phyloP scores from a whole-genome alignment of 53 echinoderm and acorn worm genomes.

The Echinometra lucunter region DNA sequence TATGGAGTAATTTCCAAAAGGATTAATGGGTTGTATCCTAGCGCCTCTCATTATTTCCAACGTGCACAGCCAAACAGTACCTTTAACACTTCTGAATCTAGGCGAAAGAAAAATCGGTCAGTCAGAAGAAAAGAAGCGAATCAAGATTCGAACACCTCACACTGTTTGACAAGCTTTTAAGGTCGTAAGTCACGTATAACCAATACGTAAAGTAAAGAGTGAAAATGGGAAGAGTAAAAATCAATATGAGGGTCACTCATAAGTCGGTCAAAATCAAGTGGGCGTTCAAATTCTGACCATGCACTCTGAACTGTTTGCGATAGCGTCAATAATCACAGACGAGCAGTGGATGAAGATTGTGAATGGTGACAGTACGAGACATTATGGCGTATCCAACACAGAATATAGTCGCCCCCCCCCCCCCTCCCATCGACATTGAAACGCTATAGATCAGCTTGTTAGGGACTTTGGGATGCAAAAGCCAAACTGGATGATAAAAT shows the following conservation, averaged over 20 bases:
- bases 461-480: too few relatives aligned
- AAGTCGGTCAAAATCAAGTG: neutral
- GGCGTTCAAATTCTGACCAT: neutral
- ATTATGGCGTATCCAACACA: too few relatives aligned
- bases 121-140: neutral
- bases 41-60: neutral
- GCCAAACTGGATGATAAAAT: too few relatives aligned
- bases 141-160: neutral
- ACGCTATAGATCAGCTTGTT: too few relatives aligned
- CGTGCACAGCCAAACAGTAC: neutral
- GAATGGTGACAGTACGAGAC: too few relatives aligned
- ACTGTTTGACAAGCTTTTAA: constrained; percentile 13
- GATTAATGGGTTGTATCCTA: too few relatives aligned
- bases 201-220: neutral
- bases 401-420: too few relatives aligned
- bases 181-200: neutral
- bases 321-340: neutral
- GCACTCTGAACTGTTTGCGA: neutral
- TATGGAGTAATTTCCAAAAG: too few relatives aligned
- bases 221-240: neutral
- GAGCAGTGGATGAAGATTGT: too few relatives aligned
- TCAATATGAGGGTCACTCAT: neutral
- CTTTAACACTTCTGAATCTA: neutral
- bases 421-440: too few relatives aligned
- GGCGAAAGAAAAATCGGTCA: neutral